Percentiles rank a stretch among this genome's conserved stretches.
These are phyloP conservation scores for Chrysolina haemoptera DNA, from an alignment of 2,888 invertebrate genomes.

Conservation along the genomic window DNA sequence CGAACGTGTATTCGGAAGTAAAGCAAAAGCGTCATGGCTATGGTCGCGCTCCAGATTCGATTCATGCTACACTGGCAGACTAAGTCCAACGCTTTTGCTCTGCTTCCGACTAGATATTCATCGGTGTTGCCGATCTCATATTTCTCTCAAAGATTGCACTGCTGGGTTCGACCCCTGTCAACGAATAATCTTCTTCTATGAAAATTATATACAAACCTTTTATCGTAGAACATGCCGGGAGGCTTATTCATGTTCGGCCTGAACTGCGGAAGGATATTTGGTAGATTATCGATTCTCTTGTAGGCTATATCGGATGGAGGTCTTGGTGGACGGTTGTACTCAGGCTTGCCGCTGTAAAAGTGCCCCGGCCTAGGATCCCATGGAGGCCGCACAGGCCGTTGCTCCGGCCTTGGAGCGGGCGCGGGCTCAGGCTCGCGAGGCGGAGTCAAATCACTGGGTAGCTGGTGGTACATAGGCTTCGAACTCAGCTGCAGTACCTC, in stretches of 20 bases:
- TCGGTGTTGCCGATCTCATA: too few species aligned
- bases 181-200: too few species aligned
- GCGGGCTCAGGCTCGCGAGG: slow-evolving; percentile 64
- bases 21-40: too few species aligned
- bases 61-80: too few species aligned
- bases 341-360: slow-evolving; percentile 68
- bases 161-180: too few species aligned
- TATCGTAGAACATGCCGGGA: slow-evolving; percentile 36
- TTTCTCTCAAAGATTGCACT: too few species aligned
- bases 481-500: slow-evolving; percentile 67
- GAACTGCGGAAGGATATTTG: slow-evolving; percentile 82
- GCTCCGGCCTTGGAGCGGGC: slow-evolving; percentile 51
- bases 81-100: too few species aligned
- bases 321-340: slow-evolving; percentile 67
- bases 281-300: slow-evolving; percentile 70
- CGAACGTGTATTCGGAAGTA: too few species aligned
- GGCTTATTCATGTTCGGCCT: slow-evolving; percentile 76
- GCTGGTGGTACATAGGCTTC: slow-evolving; percentile 68
- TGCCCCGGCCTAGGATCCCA: slow-evolving; percentile 71
- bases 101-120: too few species aligned
- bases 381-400: slow-evolving; percentile 67
- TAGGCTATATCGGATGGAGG: slow-evolving; percentile 64
- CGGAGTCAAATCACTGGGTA: slow-evolving; percentile 70
- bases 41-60: too few species aligned
- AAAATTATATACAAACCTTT: slow-evolving; percentile 13